Conservation (phyloP, 2,888 invertebrate genomes). For the Chymomyza procnemis region DNA sequence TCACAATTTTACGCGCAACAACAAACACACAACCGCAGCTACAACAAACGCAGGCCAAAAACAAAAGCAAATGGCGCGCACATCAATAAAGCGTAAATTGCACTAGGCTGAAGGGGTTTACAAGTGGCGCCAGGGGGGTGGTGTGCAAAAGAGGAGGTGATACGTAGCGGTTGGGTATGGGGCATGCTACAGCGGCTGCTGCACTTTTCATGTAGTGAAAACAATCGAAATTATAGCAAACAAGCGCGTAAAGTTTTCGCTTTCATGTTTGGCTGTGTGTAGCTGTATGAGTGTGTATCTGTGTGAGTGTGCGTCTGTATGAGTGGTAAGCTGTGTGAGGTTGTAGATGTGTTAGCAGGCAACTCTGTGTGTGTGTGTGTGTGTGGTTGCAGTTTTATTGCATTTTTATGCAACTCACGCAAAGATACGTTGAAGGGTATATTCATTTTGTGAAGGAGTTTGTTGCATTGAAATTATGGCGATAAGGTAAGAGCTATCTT, state of each 20-base stretch:
- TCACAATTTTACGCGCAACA: constrained; percentile 16
- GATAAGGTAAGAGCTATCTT: too few species aligned
- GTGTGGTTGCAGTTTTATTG: constrained; percentile 41
- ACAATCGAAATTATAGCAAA: constrained; percentile 73
- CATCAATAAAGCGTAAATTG: constrained; percentile 67
- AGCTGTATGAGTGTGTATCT: constrained; percentile 20
- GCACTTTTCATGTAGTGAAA: constrained; percentile 51
- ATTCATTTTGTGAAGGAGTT: too few species aligned
- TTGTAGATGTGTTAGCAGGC: constrained; percentile 21
- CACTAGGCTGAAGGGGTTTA: constrained; percentile 28
- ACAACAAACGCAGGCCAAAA: constrained; percentile 5
- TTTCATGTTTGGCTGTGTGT: constrained; percentile 33
- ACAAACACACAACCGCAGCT: constrained; percentile 18
- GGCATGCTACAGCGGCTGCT: constrained; percentile 9
- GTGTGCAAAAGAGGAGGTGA: too few species aligned
- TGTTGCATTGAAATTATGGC: too few species aligned
- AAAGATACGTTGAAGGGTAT: too few species aligned
- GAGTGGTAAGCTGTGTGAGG: constrained; percentile 18
- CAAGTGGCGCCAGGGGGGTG: not conserved
- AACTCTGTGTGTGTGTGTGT: constrained; percentile 14
- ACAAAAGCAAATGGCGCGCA: constrained; percentile 32
- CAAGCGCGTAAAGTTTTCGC: constrained; percentile 71
- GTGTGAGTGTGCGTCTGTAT: constrained; percentile 15
- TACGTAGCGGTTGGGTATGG: not conserved
- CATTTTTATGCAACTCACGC: not conserved